Conservation (phyloP, 64 coral and sea anemone species). For the Stylophora pistillata region DNA sequence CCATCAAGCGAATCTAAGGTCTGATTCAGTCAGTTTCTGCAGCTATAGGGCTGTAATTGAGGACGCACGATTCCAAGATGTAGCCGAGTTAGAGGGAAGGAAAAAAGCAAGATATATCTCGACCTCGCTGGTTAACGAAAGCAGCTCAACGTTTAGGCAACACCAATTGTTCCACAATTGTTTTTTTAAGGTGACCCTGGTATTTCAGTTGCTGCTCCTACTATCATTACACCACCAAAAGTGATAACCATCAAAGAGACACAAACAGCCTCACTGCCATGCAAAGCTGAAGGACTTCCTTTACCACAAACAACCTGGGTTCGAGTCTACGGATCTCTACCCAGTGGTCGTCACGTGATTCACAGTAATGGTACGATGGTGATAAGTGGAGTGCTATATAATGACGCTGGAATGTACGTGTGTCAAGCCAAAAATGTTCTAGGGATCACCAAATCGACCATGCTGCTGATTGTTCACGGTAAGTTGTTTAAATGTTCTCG, state of each 20-base stretch:
- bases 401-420: conserved; percentile 46
- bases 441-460: conserved; percentile 31
- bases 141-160: too few species aligned
- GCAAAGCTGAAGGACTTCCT: conserved; percentile 48
- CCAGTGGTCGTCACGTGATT: conserved; percentile 66
- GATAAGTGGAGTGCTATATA: conserved; percentile 3
- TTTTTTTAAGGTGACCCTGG: conserved; percentile 35
- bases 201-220: conserved; percentile 25
- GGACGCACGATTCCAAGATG: too few species aligned
- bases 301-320: conserved; percentile 40
- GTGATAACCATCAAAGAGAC: not conserved
- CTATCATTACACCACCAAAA: conserved; percentile 33
- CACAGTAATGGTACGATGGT: conserved; percentile 53
- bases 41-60: too few species aligned
- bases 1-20: too few species aligned
- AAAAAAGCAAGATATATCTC: too few species aligned
- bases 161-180: not conserved
- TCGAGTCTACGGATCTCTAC: conserved; percentile 37
- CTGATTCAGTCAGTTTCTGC: too few species aligned
- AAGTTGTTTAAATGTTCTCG: not conserved
- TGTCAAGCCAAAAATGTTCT: conserved; percentile 59
- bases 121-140: too few species aligned
- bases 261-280: conserved; percentile 17
- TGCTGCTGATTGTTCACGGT: conserved; percentile 11
- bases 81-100: too few species aligned